Base-by-base conservation (phyloP, 2,888 invertebrate species). In the Ptilodon capucinus region DNA sequence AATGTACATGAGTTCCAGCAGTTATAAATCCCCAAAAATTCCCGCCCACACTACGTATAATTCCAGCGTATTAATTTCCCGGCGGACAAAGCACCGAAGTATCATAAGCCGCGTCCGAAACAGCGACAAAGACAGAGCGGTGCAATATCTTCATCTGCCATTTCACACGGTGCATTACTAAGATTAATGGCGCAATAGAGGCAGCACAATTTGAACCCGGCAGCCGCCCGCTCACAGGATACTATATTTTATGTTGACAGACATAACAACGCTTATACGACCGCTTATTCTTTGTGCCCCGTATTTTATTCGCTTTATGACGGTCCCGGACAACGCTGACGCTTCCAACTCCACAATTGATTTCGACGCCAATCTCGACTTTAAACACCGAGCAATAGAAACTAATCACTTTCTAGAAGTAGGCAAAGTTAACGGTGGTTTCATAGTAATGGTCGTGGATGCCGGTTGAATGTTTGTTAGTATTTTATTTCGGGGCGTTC, bases 301-400 rank as follows among this genome's bases (percentile, higher is more conserved):
- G 88, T 91, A 90, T 90, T 90, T 91, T 91, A 90, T 90, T 88
- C 87, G 87, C 86, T 91, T 90, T 90, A 90, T 90, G 90, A 91
- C 88, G 86, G 84, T 77, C 81, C 70, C 71, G 68, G 63, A 74
- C 80, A 73, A 77, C 51, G 60, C 55, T 71, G 58, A 51, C 61
- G 53, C 40, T 60, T 46, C 56, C 56, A 56, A 50, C 42, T 34
- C 44, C 34, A 44, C 54, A 60, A 53, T 40, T 45, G 36, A 42
- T 44, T 9, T 13, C 45, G 52, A 7, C 14, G 19, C 56, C 9
- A 82, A 57, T 71, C 46, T 76, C 42, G 48, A 68, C 76, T 66
- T 56, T 87, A 75, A 50, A 0, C 0, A 13, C 0, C 13, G 13
- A 0, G 2, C 0, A 0, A 32, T 73, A 83, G 55, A 64, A 64